A percentile compares a stretch with the other conserved stretches of the same genome.
These are phyloP conservation scores for Actinia tenebrosa DNA, from an alignment of 64 coral and sea anemone genomes.

Conservation along the genomic window DNA sequence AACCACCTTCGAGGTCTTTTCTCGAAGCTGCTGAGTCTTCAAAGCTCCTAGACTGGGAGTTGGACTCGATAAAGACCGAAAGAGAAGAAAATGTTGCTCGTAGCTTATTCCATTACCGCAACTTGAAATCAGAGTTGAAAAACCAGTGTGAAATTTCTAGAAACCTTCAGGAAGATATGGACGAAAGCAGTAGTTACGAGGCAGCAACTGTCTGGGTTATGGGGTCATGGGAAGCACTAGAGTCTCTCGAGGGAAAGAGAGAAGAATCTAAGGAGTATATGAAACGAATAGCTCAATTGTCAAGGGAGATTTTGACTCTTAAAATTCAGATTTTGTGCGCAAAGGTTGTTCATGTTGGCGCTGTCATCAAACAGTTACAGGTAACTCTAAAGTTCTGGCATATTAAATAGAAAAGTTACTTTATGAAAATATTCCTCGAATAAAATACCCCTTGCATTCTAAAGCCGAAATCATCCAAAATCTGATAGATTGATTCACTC, in stretches of 20 bases:
- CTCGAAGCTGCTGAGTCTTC: conserved; percentile 35
- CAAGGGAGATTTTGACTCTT: conserved; percentile 56
- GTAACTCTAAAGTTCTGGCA: conserved; percentile 25
- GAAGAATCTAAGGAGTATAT: conserved; percentile 75
- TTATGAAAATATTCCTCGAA: not conserved
- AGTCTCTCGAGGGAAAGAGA: conserved; percentile 52
- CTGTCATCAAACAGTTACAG: conserved; percentile 53
- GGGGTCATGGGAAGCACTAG: conserved; percentile 76
- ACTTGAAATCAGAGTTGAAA: conserved; percentile 55
- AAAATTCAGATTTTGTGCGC: conserved; percentile 86
- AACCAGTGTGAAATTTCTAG: conserved; percentile 55
- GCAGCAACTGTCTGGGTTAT: conserved; percentile 66
- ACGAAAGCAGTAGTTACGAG: conserved; percentile 44
- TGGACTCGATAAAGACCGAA: conserved; percentile 44
- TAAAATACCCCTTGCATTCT: no score
- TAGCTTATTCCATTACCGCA: conserved; percentile 37
- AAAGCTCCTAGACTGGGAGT: conserved; percentile 53
- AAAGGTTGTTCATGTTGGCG: conserved; percentile 58
- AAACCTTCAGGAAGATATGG: conserved; percentile 59
- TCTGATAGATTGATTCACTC: no score
- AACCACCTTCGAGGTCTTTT: conserved; percentile 11
- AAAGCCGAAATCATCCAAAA: no score
- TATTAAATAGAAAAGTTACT: not conserved
- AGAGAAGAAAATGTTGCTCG: conserved; percentile 33
- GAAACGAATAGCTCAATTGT: conserved; percentile 39